Evolutionary conservation across 2,113 vertebrate genomes (phyloP), one percentile per base, ranked within the genome.

Genomic region (Balaenoptera acutorostrata): DNA sequence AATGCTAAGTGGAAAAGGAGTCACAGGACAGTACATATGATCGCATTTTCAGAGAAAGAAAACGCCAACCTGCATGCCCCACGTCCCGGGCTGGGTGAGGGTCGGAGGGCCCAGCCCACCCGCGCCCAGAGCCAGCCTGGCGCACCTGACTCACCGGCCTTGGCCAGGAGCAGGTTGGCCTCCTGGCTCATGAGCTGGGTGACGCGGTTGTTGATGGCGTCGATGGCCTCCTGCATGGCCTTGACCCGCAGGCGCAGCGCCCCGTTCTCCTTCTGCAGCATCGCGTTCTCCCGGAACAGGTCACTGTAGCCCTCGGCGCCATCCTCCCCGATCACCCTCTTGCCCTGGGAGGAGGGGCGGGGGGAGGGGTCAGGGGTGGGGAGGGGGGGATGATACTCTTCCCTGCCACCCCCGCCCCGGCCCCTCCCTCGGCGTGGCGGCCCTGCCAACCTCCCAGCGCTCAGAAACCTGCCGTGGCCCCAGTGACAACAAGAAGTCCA

Each of bases 191-290:
- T 99, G 95, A 99, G 98, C 4, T 99, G 99, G 3, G 99, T 99
- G 95, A 99, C 99, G 0, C 99, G 98, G 80, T 95, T 98, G 98
- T 99, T 99, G 97, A 99, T 99, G 86, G 99, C 99, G 4, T 99
- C 99, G 0, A 99, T 99, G 97, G 99, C 99, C 98, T 99, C 99
- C 98, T 99, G 99, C 99, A 99, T 99, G 98, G 99, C 99, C 98
- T 99, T 99, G 12, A 99, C 99, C 12, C 99, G 97, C 98, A 99
- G 99, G 14, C 99, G 99, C 97, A 99, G 98, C 0, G 99, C 98
- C 90, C 98, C 98, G 8, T 98, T 99, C 96, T 99, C 99, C 96
- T 99, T 99, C 98, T 99, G 99, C 85, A 99, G 98, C 99, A 99
- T 99, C 93, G 99, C 95, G 0, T 99, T 99, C 98, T 99, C 99